Base-by-base conservation (phyloP, 2,113 vertebrate species). In the Synodontis membranacea region DNA sequence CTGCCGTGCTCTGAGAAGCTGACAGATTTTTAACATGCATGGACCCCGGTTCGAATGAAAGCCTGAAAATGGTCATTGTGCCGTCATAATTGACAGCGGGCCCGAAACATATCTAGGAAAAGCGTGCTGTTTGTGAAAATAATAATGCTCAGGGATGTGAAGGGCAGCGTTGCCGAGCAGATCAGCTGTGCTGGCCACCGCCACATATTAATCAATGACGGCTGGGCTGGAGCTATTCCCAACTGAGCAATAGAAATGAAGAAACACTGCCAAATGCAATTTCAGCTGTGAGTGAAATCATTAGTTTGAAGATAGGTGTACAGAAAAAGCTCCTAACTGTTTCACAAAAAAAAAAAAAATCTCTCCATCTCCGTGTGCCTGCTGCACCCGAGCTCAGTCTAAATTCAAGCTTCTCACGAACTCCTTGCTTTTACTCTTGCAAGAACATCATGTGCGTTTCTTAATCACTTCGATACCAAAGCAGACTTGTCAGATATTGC, bases 261-360 rank as follows among this genome's bases (percentile, higher is more conserved):
- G 64, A 46, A 86, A 50, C 84, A 34, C 70, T 2, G 39, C 86
- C 78, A 86, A 84, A 68, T 70, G 62, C 25, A 80, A 39, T 62
- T 86, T 68, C 46, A 80, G 76, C 76, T 44, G 25, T 90, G 78
- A 86, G 80, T 86, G 54, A 58, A 64, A 86, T 90, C 88, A 88
- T 91, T 89, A 88, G 81, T 85, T 88, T 84, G 74, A 89, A 84
- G 85, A 88, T 86, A 80, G 87, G 23, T 39, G 2, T 39, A 58
- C 23, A n/a, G n/a, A 21, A 88, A 88, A 42, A 72, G 64, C 62
- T 39, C 46, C 64, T 70, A 74, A 88, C 23, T 10, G 28, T 17
- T 50, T n/a, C 28, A 7, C 1, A 75, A 78, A 89, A n/a, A n/a
- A n/a, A n/a, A n/a, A n/a, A n/a, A n/a, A n/a, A 88, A 87, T 72